Evolutionary conservation across 2,888 invertebrate species (phyloP).

Genomic region (Corbicula japonica): DNA sequence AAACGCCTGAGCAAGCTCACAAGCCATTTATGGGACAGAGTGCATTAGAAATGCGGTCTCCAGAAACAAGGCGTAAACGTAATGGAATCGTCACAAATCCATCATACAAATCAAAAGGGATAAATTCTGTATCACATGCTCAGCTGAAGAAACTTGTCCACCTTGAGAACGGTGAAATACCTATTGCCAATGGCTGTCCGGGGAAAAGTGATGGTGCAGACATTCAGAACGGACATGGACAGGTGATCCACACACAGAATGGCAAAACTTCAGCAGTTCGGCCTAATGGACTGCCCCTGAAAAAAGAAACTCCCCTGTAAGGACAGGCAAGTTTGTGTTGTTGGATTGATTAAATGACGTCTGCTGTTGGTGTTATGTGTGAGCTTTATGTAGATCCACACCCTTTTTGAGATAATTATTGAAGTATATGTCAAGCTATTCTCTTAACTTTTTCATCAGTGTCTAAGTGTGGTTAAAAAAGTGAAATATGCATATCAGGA

Average conservation of each 20-base stretch:
- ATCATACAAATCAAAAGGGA: constrained; percentile 80
- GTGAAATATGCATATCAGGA: too few species aligned
- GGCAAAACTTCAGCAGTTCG: constrained; percentile 67
- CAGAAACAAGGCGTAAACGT: constrained; percentile 84
- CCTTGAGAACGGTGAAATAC: constrained; percentile 44
- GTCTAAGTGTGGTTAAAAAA: too few species aligned
- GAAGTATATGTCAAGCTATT: too few species aligned
- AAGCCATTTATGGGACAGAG: constrained; percentile 79
- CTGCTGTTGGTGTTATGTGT: too few species aligned
- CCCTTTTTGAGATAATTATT: too few species aligned
- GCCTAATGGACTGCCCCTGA: constrained; percentile 93
- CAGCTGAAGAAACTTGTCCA: constrained; percentile 52
- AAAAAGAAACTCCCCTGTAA: constrained; percentile 92
- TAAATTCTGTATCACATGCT: constrained; percentile 68
- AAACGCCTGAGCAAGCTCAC: constrained; percentile 69
- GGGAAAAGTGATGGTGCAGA: constrained; percentile 14
- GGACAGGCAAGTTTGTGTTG: constrained; percentile 62
- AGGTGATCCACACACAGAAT: constrained; percentile 21
- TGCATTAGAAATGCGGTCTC: constrained; percentile 81
- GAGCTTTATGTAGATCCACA: too few species aligned
- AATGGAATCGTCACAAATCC: constrained; percentile 87
- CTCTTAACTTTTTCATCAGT: too few species aligned
- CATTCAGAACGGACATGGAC: constrained; percentile 50
- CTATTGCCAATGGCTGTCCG: constrained; percentile 19
- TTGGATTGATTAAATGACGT: too few species aligned